phyloP scores from a whole-genome alignment of 2,888 invertebrate genomes.

The Mellilla xanthometata region DNA sequence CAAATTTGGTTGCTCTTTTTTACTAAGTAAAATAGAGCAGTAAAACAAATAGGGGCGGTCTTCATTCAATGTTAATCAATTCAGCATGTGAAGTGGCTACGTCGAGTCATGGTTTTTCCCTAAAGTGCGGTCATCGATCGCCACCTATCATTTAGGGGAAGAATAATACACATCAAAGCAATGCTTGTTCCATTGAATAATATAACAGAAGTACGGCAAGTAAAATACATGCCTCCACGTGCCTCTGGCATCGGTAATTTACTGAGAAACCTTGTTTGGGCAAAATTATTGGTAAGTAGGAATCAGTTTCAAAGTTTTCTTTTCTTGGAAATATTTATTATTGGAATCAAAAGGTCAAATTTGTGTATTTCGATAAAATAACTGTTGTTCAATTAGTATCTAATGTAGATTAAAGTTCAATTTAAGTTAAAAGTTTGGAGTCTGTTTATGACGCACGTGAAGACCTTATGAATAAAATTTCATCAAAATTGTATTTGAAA shows the following conservation, averaged over 20 bases:
- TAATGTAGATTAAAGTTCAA: too few relatives aligned
- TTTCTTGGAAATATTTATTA: too few relatives aligned
- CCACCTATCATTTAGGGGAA: conserved; percentile 59
- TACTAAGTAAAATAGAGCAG: background rate
- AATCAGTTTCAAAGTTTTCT: background rate
- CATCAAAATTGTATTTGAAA: too few relatives aligned
- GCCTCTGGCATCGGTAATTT: conserved; percentile 34
- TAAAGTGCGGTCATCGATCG: conserved; percentile 55
- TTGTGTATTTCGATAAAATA: too few relatives aligned
- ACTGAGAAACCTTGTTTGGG: conserved; percentile 25
- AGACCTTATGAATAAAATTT: too few relatives aligned
- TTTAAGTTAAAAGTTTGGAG: too few relatives aligned
- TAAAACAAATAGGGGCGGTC: background rate
- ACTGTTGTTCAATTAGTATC: too few relatives aligned
- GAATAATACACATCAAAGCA: conserved; percentile 59
- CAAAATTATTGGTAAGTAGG: conserved; percentile 1
- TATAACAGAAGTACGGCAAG: conserved; percentile 43
- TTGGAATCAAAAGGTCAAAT: too few relatives aligned
- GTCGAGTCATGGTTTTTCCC: conserved; percentile 68
- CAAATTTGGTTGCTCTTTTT: too few relatives aligned
- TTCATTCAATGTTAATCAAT: conserved; percentile 14
- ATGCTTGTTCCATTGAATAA: conserved; percentile 63
- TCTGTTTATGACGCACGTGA: too few relatives aligned
- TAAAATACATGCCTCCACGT: conserved; percentile 43
- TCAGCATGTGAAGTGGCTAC: conserved; percentile 15